Evolutionary conservation across 2,113 vertebrate genomes (phyloP).

Genomic region (Aphelocoma coerulescens): DNA sequence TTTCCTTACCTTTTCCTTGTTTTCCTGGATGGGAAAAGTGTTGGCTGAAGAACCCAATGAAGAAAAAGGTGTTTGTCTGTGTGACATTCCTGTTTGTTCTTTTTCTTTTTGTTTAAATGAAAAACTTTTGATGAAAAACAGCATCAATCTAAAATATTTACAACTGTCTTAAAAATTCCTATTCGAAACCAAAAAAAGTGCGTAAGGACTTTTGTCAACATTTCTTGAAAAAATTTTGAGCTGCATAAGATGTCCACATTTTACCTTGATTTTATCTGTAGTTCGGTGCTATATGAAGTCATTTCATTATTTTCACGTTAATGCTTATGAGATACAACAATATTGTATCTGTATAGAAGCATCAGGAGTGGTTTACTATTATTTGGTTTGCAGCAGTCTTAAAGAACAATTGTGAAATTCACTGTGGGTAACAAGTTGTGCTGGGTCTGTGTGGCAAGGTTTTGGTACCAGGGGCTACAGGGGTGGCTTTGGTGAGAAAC

Average conservation of each 20-base stretch:
- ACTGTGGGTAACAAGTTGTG: neutral
- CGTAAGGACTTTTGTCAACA: neutral
- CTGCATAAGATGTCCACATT: neutral
- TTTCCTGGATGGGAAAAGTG: neutral
- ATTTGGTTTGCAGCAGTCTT: neutral
- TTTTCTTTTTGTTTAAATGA: neutral
- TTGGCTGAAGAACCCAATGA: neutral
- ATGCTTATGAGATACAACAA: neutral
- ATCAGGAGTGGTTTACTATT: fast-evolving
- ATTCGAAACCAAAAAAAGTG: neutral
- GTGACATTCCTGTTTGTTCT: neutral
- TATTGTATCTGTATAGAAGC: neutral
- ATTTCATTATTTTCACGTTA: neutral
- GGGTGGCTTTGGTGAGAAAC: neutral
- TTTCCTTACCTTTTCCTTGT: neutral
- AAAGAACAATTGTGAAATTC: neutral
- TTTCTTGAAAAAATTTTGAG: neutral
- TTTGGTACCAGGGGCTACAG: neutral
- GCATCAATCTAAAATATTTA: neutral
- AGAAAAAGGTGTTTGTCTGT: neutral
- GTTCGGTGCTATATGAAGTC: neutral
- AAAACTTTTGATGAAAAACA: neutral
- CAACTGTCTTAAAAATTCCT: neutral
- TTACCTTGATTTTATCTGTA: neutral
- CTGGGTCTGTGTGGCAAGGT: neutral